Base-by-base conservation (phyloP, 2,113 vertebrate genomes). In the Mystacornis crossleyi region DNA sequence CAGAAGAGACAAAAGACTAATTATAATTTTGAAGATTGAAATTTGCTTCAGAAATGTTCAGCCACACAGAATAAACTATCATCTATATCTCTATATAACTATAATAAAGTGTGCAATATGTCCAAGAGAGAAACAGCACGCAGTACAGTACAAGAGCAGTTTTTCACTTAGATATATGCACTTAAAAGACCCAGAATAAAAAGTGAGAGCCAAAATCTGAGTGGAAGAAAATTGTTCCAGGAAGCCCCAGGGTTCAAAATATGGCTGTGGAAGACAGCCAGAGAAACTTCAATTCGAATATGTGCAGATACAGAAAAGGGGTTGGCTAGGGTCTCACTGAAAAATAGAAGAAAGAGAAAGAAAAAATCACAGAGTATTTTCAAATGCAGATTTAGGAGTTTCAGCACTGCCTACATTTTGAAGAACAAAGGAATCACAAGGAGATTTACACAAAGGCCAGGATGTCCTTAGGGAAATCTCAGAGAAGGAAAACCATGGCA, bases 401-500 rank as follows among this genome's bases (percentile, higher is more conserved):
- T 82, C 48, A 94, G 69, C n/a, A 61, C 57, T 84, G 50, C 53
- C 61, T 90, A 34, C 9, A 4, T 90, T 96, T 89, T 85, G 57
- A 89, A 94, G 82, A 90, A 94, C 85, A 92, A 90, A 91, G 38
- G 16, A 71, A 20, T 79, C 70, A 82, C 65, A 62, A 43, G 60
- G 60, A 87, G 86, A 72, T 90, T 88, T 91, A 51, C n/a, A 92
- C 36, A 93, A 95, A 95, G 50, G 29, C 72, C 75, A 72, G 34
- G 23, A 47, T 86, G 31, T 80, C 81, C 61, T 69, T 31, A 48
- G 90, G 80, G 90, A 94, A 91, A 95, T 85, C 48, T 80, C 62
- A 57, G 2, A 51, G 51, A 73, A 84, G 38, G 42, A 67, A 96
- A 95, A 71, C 29, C 21, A 34, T n/a, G 43, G 60, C 77, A 95